These are phyloP conservation scores for Poecile atricapillus DNA, from an alignment of 2,113 vertebrate species.

Conservation along the genomic window DNA sequence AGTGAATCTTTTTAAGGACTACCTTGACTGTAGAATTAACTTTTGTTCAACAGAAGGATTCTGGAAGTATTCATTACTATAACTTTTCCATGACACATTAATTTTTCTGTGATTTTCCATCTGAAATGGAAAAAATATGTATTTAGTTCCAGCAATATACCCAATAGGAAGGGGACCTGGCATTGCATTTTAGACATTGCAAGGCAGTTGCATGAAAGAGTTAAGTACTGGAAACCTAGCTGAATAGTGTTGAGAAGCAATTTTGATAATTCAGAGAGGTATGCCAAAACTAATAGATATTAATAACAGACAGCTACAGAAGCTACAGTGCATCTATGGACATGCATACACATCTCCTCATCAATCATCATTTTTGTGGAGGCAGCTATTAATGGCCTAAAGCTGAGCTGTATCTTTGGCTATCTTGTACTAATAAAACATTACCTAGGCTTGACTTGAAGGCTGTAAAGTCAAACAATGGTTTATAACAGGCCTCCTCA, in stretches of 20 bases:
- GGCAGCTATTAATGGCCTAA: not conserved
- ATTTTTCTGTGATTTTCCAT: not conserved
- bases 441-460: not conserved
- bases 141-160: not conserved
- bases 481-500: not conserved
- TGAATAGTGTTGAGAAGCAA: not conserved
- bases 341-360: not conserved
- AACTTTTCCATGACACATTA: not conserved
- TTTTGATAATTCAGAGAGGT: not conserved
- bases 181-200: not conserved
- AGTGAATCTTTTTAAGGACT: not conserved
- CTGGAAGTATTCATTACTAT: not conserved
- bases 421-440: not conserved
- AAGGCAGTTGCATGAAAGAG: not conserved
- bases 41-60: not conserved
- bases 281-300: not conserved
- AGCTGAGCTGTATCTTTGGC: not conserved
- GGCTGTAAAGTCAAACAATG: not conserved
- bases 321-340: not conserved
- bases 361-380: not conserved
- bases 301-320: not conserved
- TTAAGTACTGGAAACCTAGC: not conserved
- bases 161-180: not conserved
- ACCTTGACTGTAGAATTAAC: not conserved
- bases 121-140: not conserved